Evolutionary conservation across 2,113 vertebrate species (phyloP), one percentile per base, ranked within the genome.

Genomic region (Callionymus lyra): DNA sequence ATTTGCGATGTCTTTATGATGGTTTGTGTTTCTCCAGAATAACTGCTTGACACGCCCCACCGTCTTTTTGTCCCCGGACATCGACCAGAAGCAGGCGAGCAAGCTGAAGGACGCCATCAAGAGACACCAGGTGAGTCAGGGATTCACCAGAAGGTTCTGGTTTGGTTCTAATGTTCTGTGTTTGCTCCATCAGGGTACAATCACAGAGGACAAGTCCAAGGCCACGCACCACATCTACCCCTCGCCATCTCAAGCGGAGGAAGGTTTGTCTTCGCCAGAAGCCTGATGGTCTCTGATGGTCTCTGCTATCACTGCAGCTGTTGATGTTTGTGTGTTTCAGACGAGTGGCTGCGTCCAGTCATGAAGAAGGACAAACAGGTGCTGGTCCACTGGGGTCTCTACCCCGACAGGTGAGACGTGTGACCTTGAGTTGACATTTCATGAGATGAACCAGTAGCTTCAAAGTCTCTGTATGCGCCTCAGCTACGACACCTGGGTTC

Each of bases 41-140:
- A 99, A 97, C 69, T 93, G 91, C 80, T 75, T 99, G 79, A 91
- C 87, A 51, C 86, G 95, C 63, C 95, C 95, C 6, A 89, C 79
- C 13, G 91, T 99, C 79, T 98, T 89, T 87, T 86, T 99, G 81
- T 81, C 88, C 10, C 74, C 93, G 36, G 95, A 99, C 36, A 84
- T 98, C 10, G 95, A 99, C 36, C 69, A 91, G 80, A 99, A 98
- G 78, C 68, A 92, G 78, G 85, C 88, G 37, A 90, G 88, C 74
- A 99, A 95, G 48, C 79, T 97, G 47, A 98, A 97, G 77, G 95
- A 99, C 65, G 91, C 96, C 64, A 87, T 99, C 59, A 99, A 99
- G 59, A 88, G 95, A 16, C 94, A 96, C 84, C 95, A 99, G 93
- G 95, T 94, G 74, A 70, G 51, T 17, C 6, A 12, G 27, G 12